Base-by-base conservation (phyloP, 2,888 invertebrate genomes). In the Thymelicus lineola region DNA sequence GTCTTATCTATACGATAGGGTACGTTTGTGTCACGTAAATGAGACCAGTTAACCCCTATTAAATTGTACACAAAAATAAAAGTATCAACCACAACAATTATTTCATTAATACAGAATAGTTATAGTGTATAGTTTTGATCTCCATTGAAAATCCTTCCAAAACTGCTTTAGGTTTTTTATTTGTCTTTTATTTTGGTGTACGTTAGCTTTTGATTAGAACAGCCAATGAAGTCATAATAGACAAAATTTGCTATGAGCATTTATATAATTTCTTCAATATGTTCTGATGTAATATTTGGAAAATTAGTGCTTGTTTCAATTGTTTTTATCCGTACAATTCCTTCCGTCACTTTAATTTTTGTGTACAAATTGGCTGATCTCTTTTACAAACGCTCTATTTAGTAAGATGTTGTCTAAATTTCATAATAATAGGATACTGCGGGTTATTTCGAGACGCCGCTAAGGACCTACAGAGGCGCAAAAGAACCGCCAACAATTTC, bases 391-490 rank as follows among this genome's bases (percentile, higher is more conserved):
- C 20, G 20, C 20, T 53, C 20, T 53, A 20, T 53, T 53, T 6
- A 17, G 15, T 62, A 35, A 61, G 14, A 61, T 61, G 35, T 45
- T 62, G 50, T 62, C 15, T 36, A 9, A 64, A 64, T 55, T 64
- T 64, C 20, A 36, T 45, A 64, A 64, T 45, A 64, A 55, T 64
- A 64, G 55, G 64, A 64, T 6, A 7, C 64, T 12, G 12, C 64
- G 42, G 38, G 55, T 50, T 55, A 45, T 28, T 42, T 17, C n/a
- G 64, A 64, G 42, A 14, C 55, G 55, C 55, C 55, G 55, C 55
- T 64, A 42, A 38, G 64, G 38, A 64, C 64, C 20, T 64, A 64
- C 64, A 55, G 64, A n/a, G 55, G 64, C 55, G 55, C 64, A 36
- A 64, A 64, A 55, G 64, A 64, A 45, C 6, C 64, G 28, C 20